Base-by-base conservation (phyloP, 1,140 invertebrate genomes). In the Zaprionus camerounensis region DNA sequence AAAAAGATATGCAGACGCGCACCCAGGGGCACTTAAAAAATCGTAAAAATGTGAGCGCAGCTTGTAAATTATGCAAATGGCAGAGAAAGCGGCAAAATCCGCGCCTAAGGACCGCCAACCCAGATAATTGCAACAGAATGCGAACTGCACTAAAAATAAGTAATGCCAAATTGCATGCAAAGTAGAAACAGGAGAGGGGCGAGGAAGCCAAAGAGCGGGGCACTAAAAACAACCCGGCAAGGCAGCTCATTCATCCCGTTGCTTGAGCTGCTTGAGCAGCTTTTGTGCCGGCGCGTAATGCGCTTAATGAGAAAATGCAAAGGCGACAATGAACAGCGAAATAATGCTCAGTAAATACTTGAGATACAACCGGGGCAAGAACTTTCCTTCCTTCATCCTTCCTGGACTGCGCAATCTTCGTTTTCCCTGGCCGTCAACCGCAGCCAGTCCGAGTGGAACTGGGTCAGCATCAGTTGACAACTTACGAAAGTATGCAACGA, bases 271-370 rank as follows among this genome's bases (percentile, higher is more conserved):
- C 75, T 78, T 36, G 58, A 74, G 67, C 58, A 65, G 75, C 46
- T 65, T 81, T 78, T 81, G 67, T 86, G 80, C 59, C 63, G 63
- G 70, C 77, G 77, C 77, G 81, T 78, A 86, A 87, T 88, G 80
- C 80, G 77, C 84, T 88, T 88, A 87, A 88, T 87, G 83, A 87
- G 84, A 88, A 88, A 83, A 88, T 78, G 83, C 73, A 83, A 80
- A 80, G 80, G 83, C 83, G 83, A 88, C 80, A 88, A 83, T 74
- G 80, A 83, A 80, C 83, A 83, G 69, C 73, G 62, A 86, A 83
- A 80, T 87, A 83, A 87, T 86, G 77, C 73, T 80, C 70, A 69
- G 83, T 80, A 87, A 86, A 86, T 86, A 86, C 72, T 87, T 86
- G 68, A 88, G 67, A 72, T 70, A 76, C 80, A 82, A 62, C 53